Evolutionary conservation across 1,140 invertebrate species (phyloP), one percentile per base, ranked within the genome.

Genomic region (Cecropterus lyciades): DNA sequence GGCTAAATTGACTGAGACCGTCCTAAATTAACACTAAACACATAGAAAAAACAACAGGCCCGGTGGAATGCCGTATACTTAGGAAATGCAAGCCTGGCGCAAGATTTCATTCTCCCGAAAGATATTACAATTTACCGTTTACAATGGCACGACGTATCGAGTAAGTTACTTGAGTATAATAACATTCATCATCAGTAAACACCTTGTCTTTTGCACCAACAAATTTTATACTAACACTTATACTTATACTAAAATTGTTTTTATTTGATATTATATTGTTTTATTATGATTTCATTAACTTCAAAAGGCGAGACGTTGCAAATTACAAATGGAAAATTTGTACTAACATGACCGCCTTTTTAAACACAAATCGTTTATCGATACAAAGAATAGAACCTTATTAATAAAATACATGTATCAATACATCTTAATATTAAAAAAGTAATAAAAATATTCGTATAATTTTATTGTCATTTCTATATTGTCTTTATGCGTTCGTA

Each of bases 91-190:
- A 67, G 56, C 67, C 67, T 76, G 71, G 67, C 66, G 67, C 59
- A 64, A 52, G 13, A 59, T 62, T 56, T 30, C 55, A 64, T 48
- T 65, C 42, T 46, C 20, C 63, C 62, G 53, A 74, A 72, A 70
- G 13, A 13, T 15, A 65, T 69, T 57, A 72, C 53, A n/a, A n/a
- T n/a, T n/a, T n/a, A n/a, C n/a, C 59, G 49, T 62, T 77, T 77
- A 78, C 30, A 80, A 85, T 85, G 83, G 83, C 83, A 85, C 83
- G 76, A 83, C 72, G 68, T 73, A 77, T 75, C 67, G 79, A n/a
- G n/a, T 79, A 74, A 74, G 65, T 67, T 72, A 79, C 67, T 64
- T 71, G 80, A 84, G 78, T 84, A 81, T 77, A 70, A 52, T 67
- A 64, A 72, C 70, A 72, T 72, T 55, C 63, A 66, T 70, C 65